Evolutionary conservation across 2,113 vertebrate genomes (phyloP), one percentile per base, ranked within the genome.

Genomic region (Pristiophorus japonicus): DNA sequence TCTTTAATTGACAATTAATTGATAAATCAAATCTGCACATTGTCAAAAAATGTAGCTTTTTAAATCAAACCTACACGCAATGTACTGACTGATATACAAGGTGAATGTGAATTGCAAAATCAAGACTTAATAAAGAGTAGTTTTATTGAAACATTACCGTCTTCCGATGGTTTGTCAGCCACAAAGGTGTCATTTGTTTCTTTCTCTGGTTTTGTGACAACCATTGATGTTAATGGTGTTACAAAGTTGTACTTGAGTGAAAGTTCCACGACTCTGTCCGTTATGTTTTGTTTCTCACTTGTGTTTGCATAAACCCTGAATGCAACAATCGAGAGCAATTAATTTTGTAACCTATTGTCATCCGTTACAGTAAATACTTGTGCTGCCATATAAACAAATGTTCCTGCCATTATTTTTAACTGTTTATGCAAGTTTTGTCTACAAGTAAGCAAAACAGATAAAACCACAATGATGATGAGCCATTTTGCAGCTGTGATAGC

Each of bases 141-240:
- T 70, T 70, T 94, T 94, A 70, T 47, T 12, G 24, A 94, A 70
- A 51, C 42, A 94, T 94, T 70, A 94, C 65, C 93, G 96, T 97
- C 98, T 97, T 99, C 99, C 95, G 96, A 97, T 10, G 98, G 98
- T 96, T 99, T 99, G 97, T 99, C 96, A 0, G 98, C 98, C 47
- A 99, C 97, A 59, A 95, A 95, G 0, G 95, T 96, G 87, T 98
- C 95, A 96, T 94, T 51, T 87, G 59, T 84, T 16, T 97, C 95
- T 78, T 97, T 97, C 22, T 97, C 97, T 10, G 99, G 99, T 96
- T 99, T 99, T 94, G 99, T 99, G 96, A 99, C 99, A 96, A 99
- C 98, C 99, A 99, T 99, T 95, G 99, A 99, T 63, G 99, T 99
- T 96, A 98, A 97, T 0, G 99, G 98, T 0, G 99, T 99, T 96